Base-by-base conservation (phyloP, 2,888 invertebrate species). In the Drosophila dives region DNA sequence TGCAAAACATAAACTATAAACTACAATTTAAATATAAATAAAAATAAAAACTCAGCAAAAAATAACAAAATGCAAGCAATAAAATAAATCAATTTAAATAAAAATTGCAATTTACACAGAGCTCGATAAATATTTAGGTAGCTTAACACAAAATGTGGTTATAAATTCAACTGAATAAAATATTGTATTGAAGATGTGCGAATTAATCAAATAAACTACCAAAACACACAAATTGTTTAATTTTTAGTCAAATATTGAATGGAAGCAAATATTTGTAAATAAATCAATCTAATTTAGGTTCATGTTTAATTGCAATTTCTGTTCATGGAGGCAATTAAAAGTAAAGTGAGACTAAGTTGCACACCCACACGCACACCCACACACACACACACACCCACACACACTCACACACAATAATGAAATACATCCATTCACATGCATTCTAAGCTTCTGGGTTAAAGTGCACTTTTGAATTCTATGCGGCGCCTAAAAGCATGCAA, bases 401-500 rank as follows among this genome's bases (percentile, higher is more conserved):
- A 20, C 36, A 48, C 45, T 36, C 33, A 48, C 33, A 32, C 32
- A 15, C 29, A 29, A 29, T 4, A 3, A 29, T 29, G 7, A 29
- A 51, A 17, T 17, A 34, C 49, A 2, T 33, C 17, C 20, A 6
- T 50, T 5, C 4, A 42, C 23, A 36, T 33, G n/a, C 50, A 36
- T 53, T 17, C 17, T 42, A 36, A 40, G 45, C 33, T 51, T 69
- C 64, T 62, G 56, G 64, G 36, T 45, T 15, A 32, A 72, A 72
- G 59, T 67, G 64, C 49, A 48, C n/a, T 54, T 50, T 11, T 64
- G 59, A 36, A 51, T 64, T 55, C 56, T 54, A 61, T 29, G 54
- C 53, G 53, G 64, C 65, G 64, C 74, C 73, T 64, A 66, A 67
- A 72, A 77, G 69, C 70, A 71, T 64, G 85, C 85, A 68, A 62